These are phyloP conservation scores for Melopsittacus undulatus DNA, from an alignment of 2,797 vertebrate species.

Conservation along the genomic window DNA sequence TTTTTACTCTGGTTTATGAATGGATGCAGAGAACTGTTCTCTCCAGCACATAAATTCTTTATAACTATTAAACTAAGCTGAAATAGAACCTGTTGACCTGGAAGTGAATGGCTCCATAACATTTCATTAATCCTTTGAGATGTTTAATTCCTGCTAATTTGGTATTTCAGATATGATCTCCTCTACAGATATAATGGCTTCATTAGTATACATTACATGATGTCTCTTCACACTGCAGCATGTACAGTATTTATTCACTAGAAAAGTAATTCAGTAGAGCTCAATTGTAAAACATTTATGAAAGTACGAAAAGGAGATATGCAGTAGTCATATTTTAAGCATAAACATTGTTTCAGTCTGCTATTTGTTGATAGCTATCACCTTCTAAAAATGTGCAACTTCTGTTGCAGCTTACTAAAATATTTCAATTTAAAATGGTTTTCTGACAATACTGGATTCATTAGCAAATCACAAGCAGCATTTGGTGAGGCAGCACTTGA, in stretches of 20 bases:
- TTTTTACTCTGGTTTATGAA: slow-evolving; percentile 11
- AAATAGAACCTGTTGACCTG: slow-evolving; percentile 65
- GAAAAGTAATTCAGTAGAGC: slow-evolving; percentile 55
- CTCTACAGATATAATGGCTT: slow-evolving; percentile 65
- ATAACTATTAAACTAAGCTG: slow-evolving; percentile 50
- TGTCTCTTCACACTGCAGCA: slow-evolving; percentile 46
- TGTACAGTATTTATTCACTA: slow-evolving; percentile 60
- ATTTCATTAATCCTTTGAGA: slow-evolving; percentile 67
- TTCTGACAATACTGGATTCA: neutral
- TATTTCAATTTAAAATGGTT: neutral
- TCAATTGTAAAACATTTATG: slow-evolving; percentile 53
- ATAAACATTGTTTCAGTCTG: slow-evolving; percentile 12
- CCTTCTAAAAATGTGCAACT: neutral
- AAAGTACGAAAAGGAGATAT: neutral
- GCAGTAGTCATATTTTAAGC: neutral
- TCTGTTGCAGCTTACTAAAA: neutral
- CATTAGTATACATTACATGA: slow-evolving; percentile 69
- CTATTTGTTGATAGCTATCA: neutral
- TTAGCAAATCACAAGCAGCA: neutral
- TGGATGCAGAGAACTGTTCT: slow-evolving; percentile 6
- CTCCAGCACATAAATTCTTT: slow-evolving; percentile 52
- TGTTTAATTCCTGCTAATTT: slow-evolving; percentile 70
- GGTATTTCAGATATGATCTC: slow-evolving; percentile 67
- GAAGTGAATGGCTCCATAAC: slow-evolving; percentile 58
- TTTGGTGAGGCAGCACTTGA: neutral